Conservation (phyloP, 2,888 invertebrate species). For the Portevinia maculata region DNA sequence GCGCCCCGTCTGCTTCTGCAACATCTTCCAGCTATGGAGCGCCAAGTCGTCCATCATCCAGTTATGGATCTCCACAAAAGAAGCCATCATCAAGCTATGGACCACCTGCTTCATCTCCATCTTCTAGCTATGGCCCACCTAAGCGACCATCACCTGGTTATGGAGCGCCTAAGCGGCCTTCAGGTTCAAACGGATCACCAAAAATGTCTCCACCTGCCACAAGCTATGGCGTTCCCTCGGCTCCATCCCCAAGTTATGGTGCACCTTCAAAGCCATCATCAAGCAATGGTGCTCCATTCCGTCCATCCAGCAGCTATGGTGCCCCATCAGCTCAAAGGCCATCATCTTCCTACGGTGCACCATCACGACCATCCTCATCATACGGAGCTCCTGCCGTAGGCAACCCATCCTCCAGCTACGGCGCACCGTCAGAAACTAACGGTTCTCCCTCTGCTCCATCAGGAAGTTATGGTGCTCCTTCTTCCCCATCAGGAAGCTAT, state of each 20-base stretch:
- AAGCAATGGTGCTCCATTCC: conserved; percentile 80
- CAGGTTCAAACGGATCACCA: conserved; percentile 78
- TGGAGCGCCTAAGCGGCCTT: conserved; percentile 80
- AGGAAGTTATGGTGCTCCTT: conserved; percentile 77
- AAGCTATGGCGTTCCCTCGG: conserved; percentile 84
- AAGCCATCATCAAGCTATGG: conserved; percentile 83
- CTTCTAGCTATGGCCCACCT: conserved; percentile 76
- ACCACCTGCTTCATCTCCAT: conserved; percentile 81
- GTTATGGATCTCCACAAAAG: conserved; percentile 81
- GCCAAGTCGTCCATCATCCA: conserved; percentile 74
- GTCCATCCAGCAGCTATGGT: conserved; percentile 51
- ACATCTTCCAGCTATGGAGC: conserved; percentile 82
- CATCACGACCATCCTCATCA: conserved; percentile 82
- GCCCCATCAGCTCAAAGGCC: conserved; percentile 71
- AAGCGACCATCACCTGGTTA: conserved; percentile 79
- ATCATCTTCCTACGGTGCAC: conserved; percentile 79
- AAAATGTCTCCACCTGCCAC: conserved; percentile 82
- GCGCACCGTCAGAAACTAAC: conserved; percentile 77
- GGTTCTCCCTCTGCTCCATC: conserved; percentile 72
- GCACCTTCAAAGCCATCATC: conserved; percentile 79
- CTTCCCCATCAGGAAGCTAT: conserved; percentile 77
- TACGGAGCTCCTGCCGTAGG: conserved; percentile 82
- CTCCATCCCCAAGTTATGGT: conserved; percentile 77
- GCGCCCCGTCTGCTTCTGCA: conserved; percentile 81
- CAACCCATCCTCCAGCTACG: conserved; percentile 77